Conservation (phyloP, 1,140 invertebrate species). For the Hyposmocoma kahamanoa region DNA sequence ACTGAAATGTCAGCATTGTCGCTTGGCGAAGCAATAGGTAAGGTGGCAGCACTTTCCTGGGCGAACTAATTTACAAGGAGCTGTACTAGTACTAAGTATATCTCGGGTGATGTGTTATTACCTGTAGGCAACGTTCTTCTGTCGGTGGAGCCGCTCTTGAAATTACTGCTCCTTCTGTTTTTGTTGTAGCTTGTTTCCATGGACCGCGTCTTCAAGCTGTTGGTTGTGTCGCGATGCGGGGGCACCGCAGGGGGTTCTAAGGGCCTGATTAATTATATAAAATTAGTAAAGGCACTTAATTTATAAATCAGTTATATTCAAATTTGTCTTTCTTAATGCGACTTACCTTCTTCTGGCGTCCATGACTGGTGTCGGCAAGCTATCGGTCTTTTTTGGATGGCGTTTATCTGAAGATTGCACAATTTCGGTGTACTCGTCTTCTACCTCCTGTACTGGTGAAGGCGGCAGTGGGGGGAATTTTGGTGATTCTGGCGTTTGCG, state of each 20-base stretch:
- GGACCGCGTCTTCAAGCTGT: conserved; percentile 85
- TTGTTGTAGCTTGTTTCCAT: conserved; percentile 84
- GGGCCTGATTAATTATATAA: conserved; percentile 38
- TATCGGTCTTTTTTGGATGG: conserved; percentile 70
- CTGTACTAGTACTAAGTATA: too few species aligned
- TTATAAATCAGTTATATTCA: too few species aligned
- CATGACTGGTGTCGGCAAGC: conserved; percentile 64
- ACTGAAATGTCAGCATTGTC: too few species aligned
- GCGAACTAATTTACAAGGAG: too few species aligned
- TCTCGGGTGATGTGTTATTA: too few species aligned
- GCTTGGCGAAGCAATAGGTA: too few species aligned
- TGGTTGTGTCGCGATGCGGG: conserved; percentile 81
- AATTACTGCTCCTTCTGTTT: conserved; percentile 75
- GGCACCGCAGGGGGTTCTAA: conserved; percentile 80
- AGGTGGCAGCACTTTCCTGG: too few species aligned
- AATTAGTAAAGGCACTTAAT: too few species aligned
- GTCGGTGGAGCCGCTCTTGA: conserved; percentile 76
- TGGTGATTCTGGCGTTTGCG: conserved; percentile 75
- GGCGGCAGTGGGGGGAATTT: conserved; percentile 87
- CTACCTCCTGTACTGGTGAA: conserved; percentile 84
- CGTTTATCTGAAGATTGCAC: conserved; percentile 71
- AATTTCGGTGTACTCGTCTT: conserved; percentile 83
- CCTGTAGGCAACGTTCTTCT: conserved; percentile 82
- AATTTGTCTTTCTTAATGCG: too few species aligned
- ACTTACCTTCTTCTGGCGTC: conserved; percentile 45